Evolutionary conservation across 2,888 invertebrate genomes (phyloP).

Genomic region (Drosophila ezoana): DNA sequence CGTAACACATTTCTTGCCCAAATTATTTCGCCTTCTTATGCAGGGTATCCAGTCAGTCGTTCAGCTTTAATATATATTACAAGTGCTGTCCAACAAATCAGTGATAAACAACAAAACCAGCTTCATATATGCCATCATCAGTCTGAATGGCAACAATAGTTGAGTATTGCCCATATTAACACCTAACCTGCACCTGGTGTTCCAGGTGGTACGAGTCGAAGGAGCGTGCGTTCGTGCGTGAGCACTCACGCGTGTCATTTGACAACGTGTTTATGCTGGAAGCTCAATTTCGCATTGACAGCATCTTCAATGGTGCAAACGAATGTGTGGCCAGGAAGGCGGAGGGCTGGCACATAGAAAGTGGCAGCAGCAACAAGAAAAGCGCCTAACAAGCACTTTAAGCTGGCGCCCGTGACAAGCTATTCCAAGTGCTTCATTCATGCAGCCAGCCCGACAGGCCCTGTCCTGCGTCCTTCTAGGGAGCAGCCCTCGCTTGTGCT

Average conservation of each 20-base stretch:
- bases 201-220: not conserved
- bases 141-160: conserved; percentile 14
- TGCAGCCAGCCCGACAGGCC: conserved; percentile 20
- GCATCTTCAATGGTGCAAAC: conserved; percentile 67
- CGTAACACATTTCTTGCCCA: not conserved
- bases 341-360: conserved; percentile 22
- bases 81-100: conserved; percentile 44
- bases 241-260: conserved; percentile 71
- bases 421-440: conserved; percentile 49
- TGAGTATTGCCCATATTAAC: conserved; percentile 24
- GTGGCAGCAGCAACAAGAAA: conserved; percentile 50
- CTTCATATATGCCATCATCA: conserved; percentile 35
- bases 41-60: not conserved
- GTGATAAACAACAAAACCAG: conserved; percentile 57
- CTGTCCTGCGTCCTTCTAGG: not conserved
- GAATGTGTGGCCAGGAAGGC: conserved; percentile 22
- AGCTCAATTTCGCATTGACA: conserved; percentile 79
- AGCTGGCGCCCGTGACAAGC: conserved; percentile 57
- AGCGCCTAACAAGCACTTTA: conserved; percentile 79
- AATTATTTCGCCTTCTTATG: not conserved
- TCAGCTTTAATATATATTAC: conserved; percentile 38
- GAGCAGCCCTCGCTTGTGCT: conserved; percentile 1
- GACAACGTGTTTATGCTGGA: conserved; percentile 76
- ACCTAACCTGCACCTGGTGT: conserved; percentile 13
- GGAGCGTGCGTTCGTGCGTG: conserved; percentile 54